Evolutionary conservation across 2,113 vertebrate species (phyloP).

Genomic region (Oplegnathus fasciatus): DNA sequence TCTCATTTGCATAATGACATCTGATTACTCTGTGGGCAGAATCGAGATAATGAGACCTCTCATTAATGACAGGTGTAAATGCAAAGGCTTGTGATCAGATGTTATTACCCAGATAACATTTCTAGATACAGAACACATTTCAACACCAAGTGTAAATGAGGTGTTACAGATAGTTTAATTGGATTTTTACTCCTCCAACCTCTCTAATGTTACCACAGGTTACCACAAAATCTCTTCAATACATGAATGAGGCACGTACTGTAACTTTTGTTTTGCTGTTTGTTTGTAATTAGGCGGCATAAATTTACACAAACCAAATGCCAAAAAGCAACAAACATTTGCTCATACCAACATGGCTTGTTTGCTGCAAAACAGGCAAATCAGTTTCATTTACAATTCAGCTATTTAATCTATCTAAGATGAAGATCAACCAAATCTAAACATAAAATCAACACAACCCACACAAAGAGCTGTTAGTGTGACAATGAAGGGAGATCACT

Average conservation of each 20-base stretch:
- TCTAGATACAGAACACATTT: not conserved
- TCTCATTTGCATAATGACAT: slow-evolving; percentile 33
- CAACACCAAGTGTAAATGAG: not conserved
- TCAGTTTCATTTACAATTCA: not conserved
- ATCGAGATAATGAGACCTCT: slow-evolving; percentile 6
- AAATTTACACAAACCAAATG: too few relatives aligned
- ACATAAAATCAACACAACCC: not conserved
- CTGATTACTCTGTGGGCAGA: slow-evolving; percentile 9
- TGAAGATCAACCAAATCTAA: not conserved
- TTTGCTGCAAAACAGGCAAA: not conserved
- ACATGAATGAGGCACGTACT: not conserved
- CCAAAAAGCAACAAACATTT: not conserved
- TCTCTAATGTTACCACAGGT: not conserved
- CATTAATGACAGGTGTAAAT: slow-evolving; percentile 16
- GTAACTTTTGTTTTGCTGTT: not conserved
- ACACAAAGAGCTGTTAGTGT: not conserved
- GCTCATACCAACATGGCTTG: not conserved
- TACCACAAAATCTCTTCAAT: not conserved
- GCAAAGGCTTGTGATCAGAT: slow-evolving; percentile 24
- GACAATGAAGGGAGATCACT: not conserved
- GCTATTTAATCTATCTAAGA: not conserved
- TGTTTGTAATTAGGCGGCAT: not conserved
- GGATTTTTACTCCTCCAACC: not conserved
- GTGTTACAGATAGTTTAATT: not conserved
- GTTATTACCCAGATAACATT: slow-evolving; percentile 17